Conservation (phyloP, 2,113 vertebrate species). For the Okapia johnstoni region DNA sequence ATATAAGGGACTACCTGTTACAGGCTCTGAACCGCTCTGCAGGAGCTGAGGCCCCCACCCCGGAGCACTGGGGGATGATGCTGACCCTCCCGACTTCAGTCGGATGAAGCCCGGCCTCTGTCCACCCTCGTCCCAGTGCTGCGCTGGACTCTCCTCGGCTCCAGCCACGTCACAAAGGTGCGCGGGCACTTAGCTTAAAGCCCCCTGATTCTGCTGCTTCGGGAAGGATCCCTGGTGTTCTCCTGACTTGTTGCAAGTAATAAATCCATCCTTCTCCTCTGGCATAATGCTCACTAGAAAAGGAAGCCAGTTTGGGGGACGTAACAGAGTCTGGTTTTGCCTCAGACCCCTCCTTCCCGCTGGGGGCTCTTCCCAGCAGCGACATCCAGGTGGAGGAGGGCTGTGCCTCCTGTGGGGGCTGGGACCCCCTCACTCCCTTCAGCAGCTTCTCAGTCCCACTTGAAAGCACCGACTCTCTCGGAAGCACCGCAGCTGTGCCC, state of each 20-base stretch:
- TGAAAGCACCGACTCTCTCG: neutral
- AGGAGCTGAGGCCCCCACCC: neutral
- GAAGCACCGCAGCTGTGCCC: neutral
- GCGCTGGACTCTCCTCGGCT: neutral
- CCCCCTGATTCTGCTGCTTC: neutral
- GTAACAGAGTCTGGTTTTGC: neutral
- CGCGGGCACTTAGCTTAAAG: neutral
- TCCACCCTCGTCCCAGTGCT: neutral
- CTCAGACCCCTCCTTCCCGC: neutral
- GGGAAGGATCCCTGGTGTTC: neutral
- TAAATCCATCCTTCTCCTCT: neutral
- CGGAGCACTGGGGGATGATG: neutral
- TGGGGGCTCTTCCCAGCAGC: neutral
- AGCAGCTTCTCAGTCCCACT: neutral
- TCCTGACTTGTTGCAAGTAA: neutral
- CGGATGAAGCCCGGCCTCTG: neutral
- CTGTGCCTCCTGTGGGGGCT: neutral
- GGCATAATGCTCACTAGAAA: neutral
- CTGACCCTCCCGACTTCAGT: neutral
- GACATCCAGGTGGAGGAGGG: fast-evolving
- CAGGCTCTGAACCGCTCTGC: neutral
- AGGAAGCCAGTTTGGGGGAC: neutral
- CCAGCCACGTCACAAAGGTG: neutral
- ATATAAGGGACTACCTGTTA: fast-evolving
- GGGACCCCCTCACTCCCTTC: too few relatives aligned